Conservation (phyloP, 2,797 vertebrate genomes). For the Lerista edwardsae region DNA sequence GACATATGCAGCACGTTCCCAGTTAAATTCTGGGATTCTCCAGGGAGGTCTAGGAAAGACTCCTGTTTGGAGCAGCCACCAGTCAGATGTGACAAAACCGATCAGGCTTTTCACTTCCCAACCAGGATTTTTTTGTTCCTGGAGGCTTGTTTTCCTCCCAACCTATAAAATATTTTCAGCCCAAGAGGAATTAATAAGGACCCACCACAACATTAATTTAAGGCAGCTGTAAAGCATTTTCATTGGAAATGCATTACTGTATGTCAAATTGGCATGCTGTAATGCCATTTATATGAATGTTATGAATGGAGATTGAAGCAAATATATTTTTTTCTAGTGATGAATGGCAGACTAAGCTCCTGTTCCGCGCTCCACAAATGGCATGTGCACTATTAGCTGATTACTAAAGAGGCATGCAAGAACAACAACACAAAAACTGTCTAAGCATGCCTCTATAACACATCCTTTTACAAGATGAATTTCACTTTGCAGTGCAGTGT, state of each 20-base stretch:
- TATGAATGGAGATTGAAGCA: neutral
- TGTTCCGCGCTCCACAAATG: neutral
- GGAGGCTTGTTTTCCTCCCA: neutral
- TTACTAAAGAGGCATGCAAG: neutral
- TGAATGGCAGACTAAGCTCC: neutral
- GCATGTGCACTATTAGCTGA: neutral
- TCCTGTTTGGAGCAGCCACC: too few species aligned
- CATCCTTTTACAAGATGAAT: conserved; percentile 11
- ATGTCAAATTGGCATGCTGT: neutral
- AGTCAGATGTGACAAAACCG: too few species aligned
- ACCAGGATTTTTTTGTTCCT: conserved; percentile 11
- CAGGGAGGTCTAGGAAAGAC: too few species aligned
- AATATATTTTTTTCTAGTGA: conserved; percentile 7
- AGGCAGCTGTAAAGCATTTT: conserved; percentile 15
- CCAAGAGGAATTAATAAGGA: neutral
- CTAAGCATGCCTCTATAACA: neutral
- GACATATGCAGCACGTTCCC: too few species aligned
- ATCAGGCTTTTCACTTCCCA: too few species aligned
- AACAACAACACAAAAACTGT: neutral
- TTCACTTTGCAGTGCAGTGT: neutral
- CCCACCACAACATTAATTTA: conserved; percentile 17
- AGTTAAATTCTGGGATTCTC: too few species aligned
- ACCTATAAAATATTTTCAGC: conserved; percentile 1
- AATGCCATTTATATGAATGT: neutral
- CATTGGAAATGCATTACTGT: conserved; percentile 17